Percentiles rank a stretch among this genome's conserved stretches.
These are phyloP conservation scores for Epinephelus fuscoguttatus DNA, from an alignment of 2,113 vertebrate species.

Conservation along the genomic window DNA sequence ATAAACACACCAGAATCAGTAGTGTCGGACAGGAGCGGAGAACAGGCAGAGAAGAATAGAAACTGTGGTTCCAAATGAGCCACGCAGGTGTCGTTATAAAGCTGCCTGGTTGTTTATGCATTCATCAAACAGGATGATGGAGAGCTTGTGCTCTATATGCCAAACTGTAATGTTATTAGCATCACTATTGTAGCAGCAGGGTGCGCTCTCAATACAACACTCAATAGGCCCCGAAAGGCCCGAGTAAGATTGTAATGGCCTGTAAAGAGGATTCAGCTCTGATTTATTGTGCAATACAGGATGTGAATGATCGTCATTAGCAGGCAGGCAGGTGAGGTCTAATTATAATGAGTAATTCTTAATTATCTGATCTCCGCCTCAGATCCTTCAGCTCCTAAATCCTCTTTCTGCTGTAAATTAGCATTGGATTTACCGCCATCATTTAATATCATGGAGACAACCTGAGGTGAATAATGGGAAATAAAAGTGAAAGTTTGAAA, in stretches of 20 bases:
- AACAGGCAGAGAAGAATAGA: neutral
- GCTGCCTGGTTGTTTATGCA: constrained; percentile 57
- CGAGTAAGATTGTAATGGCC: constrained; percentile 2
- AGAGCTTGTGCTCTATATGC: neutral
- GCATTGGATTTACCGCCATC: neutral
- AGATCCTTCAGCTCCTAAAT: neutral
- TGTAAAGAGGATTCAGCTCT: constrained; percentile 29
- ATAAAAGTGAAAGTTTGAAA: neutral
- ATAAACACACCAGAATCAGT: too few species aligned
- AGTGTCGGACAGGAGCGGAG: neutral
- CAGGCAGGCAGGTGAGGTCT: constrained; percentile 2
- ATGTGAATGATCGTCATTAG: constrained; percentile 33
- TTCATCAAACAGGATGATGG: constrained; percentile 42
- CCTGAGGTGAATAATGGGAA: neutral
- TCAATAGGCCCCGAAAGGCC: constrained; percentile 24
- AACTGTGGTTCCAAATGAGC: neutral
- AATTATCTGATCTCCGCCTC: constrained; percentile 6
- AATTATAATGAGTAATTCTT: constrained; percentile 7
- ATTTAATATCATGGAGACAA: neutral
- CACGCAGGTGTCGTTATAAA: constrained; percentile 43
- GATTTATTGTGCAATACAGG: constrained; percentile 34
- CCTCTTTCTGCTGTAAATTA: constrained; percentile 15
- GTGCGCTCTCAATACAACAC: constrained; percentile 30
- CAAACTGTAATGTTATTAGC: constrained; percentile 17
- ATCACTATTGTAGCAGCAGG: constrained; percentile 10